Percentiles rank a stretch among this genome's conserved stretches.
phyloP scores from a whole-genome alignment of 2,888 invertebrate species.

The Ferrisia virgata region DNA sequence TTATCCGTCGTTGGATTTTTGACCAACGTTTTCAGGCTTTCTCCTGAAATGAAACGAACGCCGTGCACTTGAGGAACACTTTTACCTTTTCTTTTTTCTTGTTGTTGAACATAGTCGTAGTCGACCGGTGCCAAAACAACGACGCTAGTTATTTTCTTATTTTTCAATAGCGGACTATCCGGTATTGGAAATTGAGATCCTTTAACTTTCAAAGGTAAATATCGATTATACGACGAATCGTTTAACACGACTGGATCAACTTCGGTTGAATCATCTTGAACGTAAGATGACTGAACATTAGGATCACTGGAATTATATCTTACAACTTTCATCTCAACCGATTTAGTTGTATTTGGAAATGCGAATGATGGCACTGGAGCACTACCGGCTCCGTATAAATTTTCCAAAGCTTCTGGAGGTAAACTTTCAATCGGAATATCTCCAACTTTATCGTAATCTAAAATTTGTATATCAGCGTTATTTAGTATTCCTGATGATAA shows the following conservation, averaged over 20 bases:
- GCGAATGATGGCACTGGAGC: conserved; percentile 68
- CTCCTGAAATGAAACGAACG: conserved; percentile 71
- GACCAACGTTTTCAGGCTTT: conserved; percentile 70
- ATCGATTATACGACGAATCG: conserved; percentile 71
- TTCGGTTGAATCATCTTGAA: conserved; percentile 65
- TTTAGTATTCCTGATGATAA: conserved; percentile 80
- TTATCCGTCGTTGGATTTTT: conserved; percentile 73
- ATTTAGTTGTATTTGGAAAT: conserved; percentile 54
- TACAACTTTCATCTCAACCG: conserved; percentile 69
- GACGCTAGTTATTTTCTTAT: conserved; percentile 76
- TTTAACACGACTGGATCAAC: conserved; percentile 72
- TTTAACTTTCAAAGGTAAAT: conserved; percentile 78
- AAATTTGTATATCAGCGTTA: conserved; percentile 80
- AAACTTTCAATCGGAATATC: conserved; percentile 78
- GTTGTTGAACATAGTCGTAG: conserved; percentile 59
- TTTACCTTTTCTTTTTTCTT: conserved; percentile 54
- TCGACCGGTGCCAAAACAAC: conserved; percentile 81
- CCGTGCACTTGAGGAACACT: conserved; percentile 63
- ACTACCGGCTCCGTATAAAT: conserved; percentile 81
- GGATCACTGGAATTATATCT: conserved; percentile 73
- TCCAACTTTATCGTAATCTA: conserved; percentile 85
- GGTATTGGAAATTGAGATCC: conserved; percentile 82
- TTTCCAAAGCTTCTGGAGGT: conserved; percentile 80
- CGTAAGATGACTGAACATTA: conserved; percentile 68
- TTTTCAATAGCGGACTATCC: conserved; percentile 69